phyloP scores from a whole-genome alignment of 1,140 invertebrate genomes.

The Megalonaias nervosa region DNA sequence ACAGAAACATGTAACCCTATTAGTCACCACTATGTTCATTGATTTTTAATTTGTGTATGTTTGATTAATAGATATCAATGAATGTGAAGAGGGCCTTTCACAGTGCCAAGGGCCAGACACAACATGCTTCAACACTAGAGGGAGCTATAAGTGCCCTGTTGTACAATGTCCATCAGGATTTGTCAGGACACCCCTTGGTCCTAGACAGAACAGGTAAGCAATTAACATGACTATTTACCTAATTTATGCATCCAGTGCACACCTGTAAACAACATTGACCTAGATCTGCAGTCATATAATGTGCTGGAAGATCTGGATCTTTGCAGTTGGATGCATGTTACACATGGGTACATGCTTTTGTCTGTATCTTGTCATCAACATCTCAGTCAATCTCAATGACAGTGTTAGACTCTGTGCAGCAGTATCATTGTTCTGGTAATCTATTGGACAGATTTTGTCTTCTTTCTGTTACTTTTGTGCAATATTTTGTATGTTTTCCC shows the following conservation, averaged over 20 bases:
- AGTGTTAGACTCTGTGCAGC: neutral
- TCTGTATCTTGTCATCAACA: neutral
- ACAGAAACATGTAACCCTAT: too few species aligned
- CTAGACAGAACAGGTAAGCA: constrained; percentile 56
- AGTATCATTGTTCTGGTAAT: neutral
- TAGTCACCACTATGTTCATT: constrained; percentile 1
- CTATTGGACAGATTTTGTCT: neutral
- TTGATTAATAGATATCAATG: constrained; percentile 81
- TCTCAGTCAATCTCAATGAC: neutral
- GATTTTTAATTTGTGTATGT: constrained; percentile 4
- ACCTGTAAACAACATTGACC: neutral
- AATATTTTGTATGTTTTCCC: too few species aligned
- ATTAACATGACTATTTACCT: neutral
- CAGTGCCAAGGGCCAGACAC: constrained; percentile 76
- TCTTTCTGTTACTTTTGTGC: constrained; percentile 13
- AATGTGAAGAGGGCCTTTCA: constrained; percentile 75
- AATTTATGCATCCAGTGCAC: neutral
- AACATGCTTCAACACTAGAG: constrained; percentile 92
- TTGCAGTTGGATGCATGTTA: neutral
- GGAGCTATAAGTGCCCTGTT: constrained; percentile 88
- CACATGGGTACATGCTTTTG: neutral
- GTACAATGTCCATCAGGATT: constrained; percentile 83
- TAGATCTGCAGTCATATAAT: neutral
- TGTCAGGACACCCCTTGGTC: constrained; percentile 49
- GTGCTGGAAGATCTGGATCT: neutral